Evolutionary conservation across 2,113 vertebrate species (phyloP).

Genomic region (Cynoglossus semilaevis): DNA sequence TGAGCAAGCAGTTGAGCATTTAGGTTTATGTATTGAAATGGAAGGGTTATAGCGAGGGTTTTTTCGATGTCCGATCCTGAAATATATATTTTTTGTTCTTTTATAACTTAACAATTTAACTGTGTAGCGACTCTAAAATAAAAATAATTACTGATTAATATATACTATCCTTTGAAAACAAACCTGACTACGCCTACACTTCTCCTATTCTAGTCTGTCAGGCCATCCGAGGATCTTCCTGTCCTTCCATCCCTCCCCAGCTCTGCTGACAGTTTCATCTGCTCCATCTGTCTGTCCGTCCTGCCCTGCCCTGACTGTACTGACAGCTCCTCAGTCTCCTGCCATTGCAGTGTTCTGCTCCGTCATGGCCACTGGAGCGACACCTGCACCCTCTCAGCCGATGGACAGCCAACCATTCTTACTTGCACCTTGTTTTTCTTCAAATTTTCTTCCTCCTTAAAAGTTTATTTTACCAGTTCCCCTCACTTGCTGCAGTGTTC

Average conservation of each 20-base stretch:
- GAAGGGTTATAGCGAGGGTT: no score
- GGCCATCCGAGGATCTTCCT: constrained; percentile 33
- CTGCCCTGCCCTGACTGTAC: constrained; percentile 51
- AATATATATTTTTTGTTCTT: no score
- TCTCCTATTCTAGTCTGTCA: constrained; percentile 44
- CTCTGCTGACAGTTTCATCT: constrained; percentile 61
- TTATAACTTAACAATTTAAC: no score
- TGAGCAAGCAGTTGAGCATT: no score
- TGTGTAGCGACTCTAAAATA: no score
- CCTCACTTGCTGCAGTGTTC: constrained; percentile 31
- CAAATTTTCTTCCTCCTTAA: constrained; percentile 27
- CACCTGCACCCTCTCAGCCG: constrained; percentile 59
- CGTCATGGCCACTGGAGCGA: constrained; percentile 74
- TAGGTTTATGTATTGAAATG: no score
- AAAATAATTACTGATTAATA: background rate
- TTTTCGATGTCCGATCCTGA: no score
- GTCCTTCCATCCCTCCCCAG: constrained; percentile 50
- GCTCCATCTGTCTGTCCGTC: constrained; percentile 37
- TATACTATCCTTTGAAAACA: constrained; percentile 16
- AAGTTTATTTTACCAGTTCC: constrained; percentile 53
- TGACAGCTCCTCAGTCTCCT: constrained; percentile 69
- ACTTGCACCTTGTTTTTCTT: constrained; percentile 29
- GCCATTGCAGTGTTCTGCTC: constrained; percentile 62
- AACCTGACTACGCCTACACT: constrained; percentile 36
- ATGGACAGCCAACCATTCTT: constrained; percentile 61